Conservation (phyloP, 1,140 invertebrate species). For the Forficula auricularia region DNA sequence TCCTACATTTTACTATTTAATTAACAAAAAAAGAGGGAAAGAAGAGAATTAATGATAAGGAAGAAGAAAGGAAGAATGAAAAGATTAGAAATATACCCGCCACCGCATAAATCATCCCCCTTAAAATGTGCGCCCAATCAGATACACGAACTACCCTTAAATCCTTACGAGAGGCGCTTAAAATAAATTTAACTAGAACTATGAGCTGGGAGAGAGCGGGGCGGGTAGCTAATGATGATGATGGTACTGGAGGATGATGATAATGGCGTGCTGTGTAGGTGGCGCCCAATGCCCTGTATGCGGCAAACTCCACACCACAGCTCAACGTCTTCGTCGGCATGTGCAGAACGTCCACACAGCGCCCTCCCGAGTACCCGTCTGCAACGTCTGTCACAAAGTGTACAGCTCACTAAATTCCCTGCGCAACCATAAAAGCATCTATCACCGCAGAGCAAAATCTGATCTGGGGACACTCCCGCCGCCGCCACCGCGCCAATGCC, state of each 20-base stretch:
- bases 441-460: conserved; percentile 31
- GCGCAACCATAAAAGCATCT: conserved; percentile 76
- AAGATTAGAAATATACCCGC: too few relatives aligned
- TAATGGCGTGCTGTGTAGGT: too few relatives aligned
- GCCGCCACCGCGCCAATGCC: not conserved
- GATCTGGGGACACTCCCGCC: not conserved
- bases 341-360: conserved; percentile 75
- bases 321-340: conserved; percentile 66
- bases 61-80: too few relatives aligned
- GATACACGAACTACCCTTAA: too few relatives aligned
- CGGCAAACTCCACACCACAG: conserved; percentile 69
- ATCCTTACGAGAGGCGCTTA: not conserved
- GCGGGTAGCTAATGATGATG: conserved; percentile 31
- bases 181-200: not conserved
- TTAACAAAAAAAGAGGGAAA: too few relatives aligned
- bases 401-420: conserved; percentile 74
- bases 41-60: too few relatives aligned
- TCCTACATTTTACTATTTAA: too few relatives aligned
- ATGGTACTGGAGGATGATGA: conserved; percentile 27
- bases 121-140: too few relatives aligned
- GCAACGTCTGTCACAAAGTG: conserved; percentile 72
- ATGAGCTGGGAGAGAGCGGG: conserved; percentile 19
- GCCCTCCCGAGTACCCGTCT: conserved; percentile 65
- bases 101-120: too few relatives aligned
- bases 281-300: too few relatives aligned